phyloP scores from a whole-genome alignment of 2,113 vertebrate species.

The Nymphicus hollandicus region DNA sequence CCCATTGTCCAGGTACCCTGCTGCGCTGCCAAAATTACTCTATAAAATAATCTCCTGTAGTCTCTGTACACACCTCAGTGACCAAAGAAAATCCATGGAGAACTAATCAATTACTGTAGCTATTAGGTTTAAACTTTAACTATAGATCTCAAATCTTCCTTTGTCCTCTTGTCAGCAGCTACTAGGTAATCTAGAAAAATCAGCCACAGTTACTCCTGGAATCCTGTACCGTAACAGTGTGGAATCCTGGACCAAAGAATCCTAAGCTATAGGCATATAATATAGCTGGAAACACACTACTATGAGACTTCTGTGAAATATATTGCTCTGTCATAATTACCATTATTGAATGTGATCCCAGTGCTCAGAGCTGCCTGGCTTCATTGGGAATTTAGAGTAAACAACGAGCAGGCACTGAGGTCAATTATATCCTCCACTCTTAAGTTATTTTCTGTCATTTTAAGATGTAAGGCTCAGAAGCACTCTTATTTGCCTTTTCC shows the following conservation, averaged over 20 bases:
- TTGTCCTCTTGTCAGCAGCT: slow-evolving; percentile 14
- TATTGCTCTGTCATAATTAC: neutral
- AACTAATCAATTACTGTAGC: slow-evolving; percentile 61
- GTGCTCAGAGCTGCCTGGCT: neutral
- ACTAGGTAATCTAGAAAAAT: neutral
- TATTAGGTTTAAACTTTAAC: slow-evolving; percentile 62
- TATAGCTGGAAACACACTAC: neutral
- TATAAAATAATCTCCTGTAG: slow-evolving; percentile 57
- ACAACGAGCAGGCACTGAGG: neutral
- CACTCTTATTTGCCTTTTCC: neutral
- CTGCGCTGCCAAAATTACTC: slow-evolving; percentile 16
- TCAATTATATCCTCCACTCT: neutral
- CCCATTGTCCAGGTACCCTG: slow-evolving; percentile 9
- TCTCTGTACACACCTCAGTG: slow-evolving; percentile 30
- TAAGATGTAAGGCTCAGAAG: neutral
- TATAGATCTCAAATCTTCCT: slow-evolving; percentile 32
- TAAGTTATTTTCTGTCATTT: slow-evolving; percentile 32
- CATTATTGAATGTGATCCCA: slow-evolving; percentile 21
- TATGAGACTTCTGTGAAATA: neutral
- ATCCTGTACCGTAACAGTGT: neutral
- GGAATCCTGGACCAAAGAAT: slow-evolving; percentile 2
- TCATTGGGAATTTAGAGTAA: neutral
- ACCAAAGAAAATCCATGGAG: slow-evolving; percentile 46
- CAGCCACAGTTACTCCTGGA: neutral
- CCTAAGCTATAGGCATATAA: neutral